Conservation (phyloP, 2,888 invertebrate genomes). For the Polylopha cassiicola region DNA sequence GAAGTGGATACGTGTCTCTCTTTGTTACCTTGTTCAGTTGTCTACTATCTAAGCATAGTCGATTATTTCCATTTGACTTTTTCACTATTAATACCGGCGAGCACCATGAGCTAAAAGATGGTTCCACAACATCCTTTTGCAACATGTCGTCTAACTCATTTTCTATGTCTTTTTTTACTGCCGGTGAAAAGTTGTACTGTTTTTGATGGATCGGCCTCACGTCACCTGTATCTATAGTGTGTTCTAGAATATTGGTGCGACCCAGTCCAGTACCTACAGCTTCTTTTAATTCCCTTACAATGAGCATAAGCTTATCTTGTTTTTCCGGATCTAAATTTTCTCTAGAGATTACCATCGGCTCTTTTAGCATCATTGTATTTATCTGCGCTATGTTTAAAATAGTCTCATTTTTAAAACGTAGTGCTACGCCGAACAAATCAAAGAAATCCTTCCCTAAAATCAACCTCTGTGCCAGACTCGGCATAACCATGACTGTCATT, state of each 20-base stretch:
- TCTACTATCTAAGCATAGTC: constrained; percentile 25
- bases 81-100: constrained; percentile 17
- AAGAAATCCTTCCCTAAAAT: constrained; percentile 18
- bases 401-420: neutral
- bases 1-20: constrained; percentile 16
- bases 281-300: constrained; percentile 7
- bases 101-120: constrained; percentile 18
- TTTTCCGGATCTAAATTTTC: neutral
- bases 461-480: constrained; percentile 7
- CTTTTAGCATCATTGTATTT: neutral
- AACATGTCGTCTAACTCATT: constrained; percentile 10
- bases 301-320: neutral
- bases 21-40: constrained; percentile 25
- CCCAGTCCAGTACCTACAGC: constrained; percentile 14
- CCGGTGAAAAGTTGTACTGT: constrained; percentile 12
- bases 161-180: constrained; percentile 2
- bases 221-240: neutral
- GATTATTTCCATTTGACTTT: too few relatives aligned
- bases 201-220: constrained; percentile 8
- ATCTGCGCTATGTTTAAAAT: neutral
- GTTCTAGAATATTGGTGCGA: constrained; percentile 3
- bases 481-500: constrained; percentile 10
- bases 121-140: constrained; percentile 8
- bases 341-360: neutral
- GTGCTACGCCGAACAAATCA: constrained; percentile 11